Evolutionary conservation across 2,113 vertebrate genomes (phyloP).

Genomic region (Parotia lawesii): DNA sequence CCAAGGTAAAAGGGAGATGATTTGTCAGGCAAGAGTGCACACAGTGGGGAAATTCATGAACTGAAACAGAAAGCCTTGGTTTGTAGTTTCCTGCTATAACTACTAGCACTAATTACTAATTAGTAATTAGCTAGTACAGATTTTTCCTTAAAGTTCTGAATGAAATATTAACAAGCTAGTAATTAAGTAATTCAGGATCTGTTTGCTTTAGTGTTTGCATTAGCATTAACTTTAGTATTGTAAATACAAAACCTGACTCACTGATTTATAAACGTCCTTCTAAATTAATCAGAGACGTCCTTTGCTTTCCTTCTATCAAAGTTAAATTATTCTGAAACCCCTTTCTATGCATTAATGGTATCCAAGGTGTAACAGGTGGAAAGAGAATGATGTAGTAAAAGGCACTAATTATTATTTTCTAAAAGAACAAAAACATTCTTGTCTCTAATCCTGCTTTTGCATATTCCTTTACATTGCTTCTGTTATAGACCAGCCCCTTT

Average conservation of each 20-base stretch:
- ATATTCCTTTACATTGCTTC: background rate
- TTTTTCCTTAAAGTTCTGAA: background rate
- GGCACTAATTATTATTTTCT: background rate
- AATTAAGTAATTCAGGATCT: slow-evolving; percentile 35
- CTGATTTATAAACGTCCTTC: background rate
- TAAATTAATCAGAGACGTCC: slow-evolving; percentile 15
- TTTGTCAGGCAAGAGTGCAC: background rate
- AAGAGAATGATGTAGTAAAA: background rate
- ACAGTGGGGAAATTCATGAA: background rate
- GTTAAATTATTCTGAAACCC: background rate
- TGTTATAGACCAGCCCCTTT: background rate
- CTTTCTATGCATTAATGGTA: background rate
- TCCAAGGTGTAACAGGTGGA: background rate
- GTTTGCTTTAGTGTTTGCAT: slow-evolving; percentile 10
- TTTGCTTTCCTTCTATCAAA: background rate
- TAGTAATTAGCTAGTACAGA: background rate
- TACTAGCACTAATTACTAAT: background rate
- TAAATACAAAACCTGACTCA: background rate
- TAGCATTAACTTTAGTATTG: background rate
- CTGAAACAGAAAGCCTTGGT: background rate
- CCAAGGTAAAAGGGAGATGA: background rate
- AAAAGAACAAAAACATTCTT: background rate
- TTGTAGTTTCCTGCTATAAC: background rate
- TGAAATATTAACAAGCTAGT: slow-evolving; percentile 44
- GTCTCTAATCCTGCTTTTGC: background rate